Conservation (phyloP, 2,113 vertebrate species). For the Stomatorhinus ivindoensis region DNA sequence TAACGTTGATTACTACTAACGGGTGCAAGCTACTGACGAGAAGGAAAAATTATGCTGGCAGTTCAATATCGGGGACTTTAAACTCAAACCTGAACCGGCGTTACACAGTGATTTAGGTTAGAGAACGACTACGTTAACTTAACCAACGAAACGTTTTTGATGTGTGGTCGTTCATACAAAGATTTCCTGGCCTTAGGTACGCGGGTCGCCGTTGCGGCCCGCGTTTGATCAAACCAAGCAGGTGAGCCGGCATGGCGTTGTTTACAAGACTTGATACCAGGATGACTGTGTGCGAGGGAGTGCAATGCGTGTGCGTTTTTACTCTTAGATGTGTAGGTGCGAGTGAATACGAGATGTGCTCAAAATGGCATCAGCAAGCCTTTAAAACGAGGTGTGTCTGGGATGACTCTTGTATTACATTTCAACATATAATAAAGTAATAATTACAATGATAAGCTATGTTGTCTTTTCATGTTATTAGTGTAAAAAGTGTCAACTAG, state of each 20-base stretch:
- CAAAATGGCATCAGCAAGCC: constrained; percentile 13
- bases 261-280: constrained; percentile 25
- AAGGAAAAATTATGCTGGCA: background rate
- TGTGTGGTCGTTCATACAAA: background rate
- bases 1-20: background rate
- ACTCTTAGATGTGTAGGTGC: constrained; percentile 12
- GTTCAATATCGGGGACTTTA: background rate
- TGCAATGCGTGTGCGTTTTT: constrained; percentile 19
- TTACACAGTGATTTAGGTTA: background rate
- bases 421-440: constrained; percentile 24
- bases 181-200: constrained; percentile 14
- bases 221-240: constrained; percentile 17
- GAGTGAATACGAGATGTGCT: background rate
- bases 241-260: constrained; percentile 20
- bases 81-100: background rate
- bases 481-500: background rate
- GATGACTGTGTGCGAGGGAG: constrained; percentile 16
- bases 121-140: background rate
- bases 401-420: constrained; percentile 24
- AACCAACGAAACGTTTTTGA: background rate
- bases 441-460: background rate
- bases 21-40: background rate
- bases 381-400: constrained; percentile 12
- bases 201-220: background rate
- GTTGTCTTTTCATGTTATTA: background rate